Percentiles rank a stretch among this genome's conserved stretches.
These are phyloP conservation scores for Haliaeetus leucogaster DNA, from an alignment of 2,113 vertebrate genomes.

Conservation along the genomic window DNA sequence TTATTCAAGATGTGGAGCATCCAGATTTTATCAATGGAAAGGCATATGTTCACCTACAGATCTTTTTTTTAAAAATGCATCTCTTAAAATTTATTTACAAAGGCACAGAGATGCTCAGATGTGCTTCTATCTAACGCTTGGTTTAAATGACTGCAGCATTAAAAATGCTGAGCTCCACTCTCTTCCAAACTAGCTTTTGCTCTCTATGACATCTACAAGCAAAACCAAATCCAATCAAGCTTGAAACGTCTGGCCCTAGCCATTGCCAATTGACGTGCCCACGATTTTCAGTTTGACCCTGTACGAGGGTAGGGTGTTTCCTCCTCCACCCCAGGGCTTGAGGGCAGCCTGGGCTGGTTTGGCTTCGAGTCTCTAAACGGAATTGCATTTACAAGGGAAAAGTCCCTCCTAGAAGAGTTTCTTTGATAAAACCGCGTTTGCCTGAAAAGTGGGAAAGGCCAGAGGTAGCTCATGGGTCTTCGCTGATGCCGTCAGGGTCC, in stretches of 20 bases:
- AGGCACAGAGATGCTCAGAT: neutral
- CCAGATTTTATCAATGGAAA: neutral
- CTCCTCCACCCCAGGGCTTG: neutral
- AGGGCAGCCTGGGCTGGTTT: neutral
- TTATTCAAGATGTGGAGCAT: slow-evolving; percentile 21
- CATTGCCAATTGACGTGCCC: neutral
- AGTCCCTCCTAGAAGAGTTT: neutral
- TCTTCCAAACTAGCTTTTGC: neutral
- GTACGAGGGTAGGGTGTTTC: neutral
- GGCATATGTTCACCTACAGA: neutral
- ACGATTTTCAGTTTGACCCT: neutral
- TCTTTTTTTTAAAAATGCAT: neutral
- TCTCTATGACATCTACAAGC: neutral
- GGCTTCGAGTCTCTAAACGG: neutral
- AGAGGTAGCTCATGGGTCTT: neutral
- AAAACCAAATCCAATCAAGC: neutral
- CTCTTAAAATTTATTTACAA: neutral
- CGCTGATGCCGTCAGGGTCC: rapidly evolving
- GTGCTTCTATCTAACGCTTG: neutral
- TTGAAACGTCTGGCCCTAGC: neutral
- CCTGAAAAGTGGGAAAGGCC: neutral
- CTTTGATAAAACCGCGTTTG: neutral
- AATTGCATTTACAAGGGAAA: neutral
- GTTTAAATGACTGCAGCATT: neutral
- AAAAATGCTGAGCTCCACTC: neutral